Evolutionary conservation across 2,797 vertebrate genomes (phyloP).

Genomic region (Natrix natrix): DNA sequence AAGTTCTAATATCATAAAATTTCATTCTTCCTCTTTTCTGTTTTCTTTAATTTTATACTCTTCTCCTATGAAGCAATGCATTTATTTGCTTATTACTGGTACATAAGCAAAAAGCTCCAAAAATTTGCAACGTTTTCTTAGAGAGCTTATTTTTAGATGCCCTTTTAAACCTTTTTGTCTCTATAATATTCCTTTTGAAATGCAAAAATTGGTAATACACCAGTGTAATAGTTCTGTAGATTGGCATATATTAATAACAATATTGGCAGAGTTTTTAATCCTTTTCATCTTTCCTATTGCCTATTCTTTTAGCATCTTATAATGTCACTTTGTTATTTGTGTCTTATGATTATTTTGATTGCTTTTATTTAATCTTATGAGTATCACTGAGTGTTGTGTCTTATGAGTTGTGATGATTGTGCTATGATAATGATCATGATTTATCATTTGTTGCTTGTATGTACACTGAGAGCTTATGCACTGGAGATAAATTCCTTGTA

Average conservation of each 20-base stretch:
- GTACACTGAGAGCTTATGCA: not conserved
- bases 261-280: not conserved
- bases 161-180: not conserved
- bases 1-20: not conserved
- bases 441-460: not conserved
- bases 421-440: not conserved
- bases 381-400: not conserved
- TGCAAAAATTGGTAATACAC: not conserved
- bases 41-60: not conserved
- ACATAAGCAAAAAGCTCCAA: not conserved
- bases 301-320: not conserved
- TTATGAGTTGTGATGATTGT: not conserved
- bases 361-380: not conserved
- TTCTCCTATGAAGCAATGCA: not conserved
- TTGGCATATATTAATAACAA: not conserved
- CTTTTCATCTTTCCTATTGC: not conserved
- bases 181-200: not conserved
- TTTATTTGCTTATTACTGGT: not conserved
- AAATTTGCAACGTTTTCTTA: not conserved
- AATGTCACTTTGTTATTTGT: not conserved
- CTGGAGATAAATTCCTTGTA: not conserved
- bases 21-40: not conserved
- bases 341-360: not conserved
- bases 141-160: not conserved
- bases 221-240: not conserved